Evolutionary conservation across 2,797 vertebrate species (phyloP), one percentile per base, ranked within the genome.

Genomic region (Oryzias sinensis): DNA sequence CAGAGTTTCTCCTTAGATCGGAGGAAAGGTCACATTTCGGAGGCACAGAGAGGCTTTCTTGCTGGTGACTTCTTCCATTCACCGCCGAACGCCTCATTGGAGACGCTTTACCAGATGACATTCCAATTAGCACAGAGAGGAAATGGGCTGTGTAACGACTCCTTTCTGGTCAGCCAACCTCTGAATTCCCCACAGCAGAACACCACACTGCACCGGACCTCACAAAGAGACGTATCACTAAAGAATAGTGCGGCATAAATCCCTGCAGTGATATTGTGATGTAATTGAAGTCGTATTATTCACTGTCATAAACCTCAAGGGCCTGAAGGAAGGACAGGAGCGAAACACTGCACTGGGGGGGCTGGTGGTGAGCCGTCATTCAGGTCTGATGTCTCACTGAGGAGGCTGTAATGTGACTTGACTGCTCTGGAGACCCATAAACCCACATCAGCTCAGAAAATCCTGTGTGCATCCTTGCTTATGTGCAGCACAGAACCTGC

Each of bases 141-240:
- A 87, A 85, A 88, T 87, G 76, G 80, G 79, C 68, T 84, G 82
- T 85, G 64, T 84, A 84, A 87, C 73, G 72, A 52, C 72, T 76
- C 76, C 69, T 81, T 78, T 82, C 78, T 84, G 73, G 73, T 80
- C 79, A 81, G 77, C 56, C 62, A 70, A 57, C 66, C 62, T 62
- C 51, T 25, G 65, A 75, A 53, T 71, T 46, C 64, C 71, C 29
- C 68, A 63, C 76, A 72, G 57, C 55, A 50, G 3, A 56, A 61
- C 56, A 72, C 80, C 64, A 69, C 53, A 61, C 49, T 0, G 60
- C 78, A 70, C 25, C 55, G 72, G 72, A 63, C 67, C 56, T 43
- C 59, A 75, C 65, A 70, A 56, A 65, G 55, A 68, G 54, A 77
- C 45, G 55, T 61, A 68, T 64, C 59, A 64, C 55, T 63, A 62